These are phyloP conservation scores for Salminus brasiliensis DNA, from an alignment of 2,113 vertebrate genomes.

Conservation along the genomic window DNA sequence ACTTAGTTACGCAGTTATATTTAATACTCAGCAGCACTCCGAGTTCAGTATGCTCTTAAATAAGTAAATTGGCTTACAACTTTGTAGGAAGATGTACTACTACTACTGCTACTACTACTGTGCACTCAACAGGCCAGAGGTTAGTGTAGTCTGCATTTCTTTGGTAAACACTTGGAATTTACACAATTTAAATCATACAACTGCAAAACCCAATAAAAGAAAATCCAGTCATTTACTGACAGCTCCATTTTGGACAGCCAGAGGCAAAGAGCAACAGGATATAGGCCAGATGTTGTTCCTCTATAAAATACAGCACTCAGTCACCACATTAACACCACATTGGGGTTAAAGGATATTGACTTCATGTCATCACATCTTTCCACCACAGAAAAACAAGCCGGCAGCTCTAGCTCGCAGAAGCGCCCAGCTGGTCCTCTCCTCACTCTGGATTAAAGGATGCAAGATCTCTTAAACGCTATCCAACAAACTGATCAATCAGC, in stretches of 20 bases:
- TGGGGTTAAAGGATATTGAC: not conserved
- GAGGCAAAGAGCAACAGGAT: conserved; percentile 28
- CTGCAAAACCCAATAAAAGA: not conserved
- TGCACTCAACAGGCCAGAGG: too few species aligned
- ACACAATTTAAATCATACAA: too few species aligned
- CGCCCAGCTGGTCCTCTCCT: not conserved
- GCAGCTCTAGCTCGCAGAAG: not conserved
- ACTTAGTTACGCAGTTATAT: too few species aligned
- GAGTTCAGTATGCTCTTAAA: too few species aligned
- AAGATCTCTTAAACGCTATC: not conserved
- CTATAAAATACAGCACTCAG: conserved; percentile 27
- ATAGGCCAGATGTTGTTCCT: conserved; percentile 58
- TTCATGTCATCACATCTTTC: not conserved
- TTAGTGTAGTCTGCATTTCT: too few species aligned
- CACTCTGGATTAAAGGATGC: too few species aligned
- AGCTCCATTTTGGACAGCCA: conserved; percentile 27
- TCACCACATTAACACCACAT: not conserved
- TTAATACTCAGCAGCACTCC: too few species aligned
- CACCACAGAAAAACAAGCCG: not conserved
- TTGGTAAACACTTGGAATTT: too few species aligned
- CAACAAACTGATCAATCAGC: not conserved
- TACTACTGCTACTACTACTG: too few species aligned
- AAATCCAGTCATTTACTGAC: not conserved
- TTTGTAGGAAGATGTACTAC: too few species aligned
- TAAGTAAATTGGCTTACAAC: too few species aligned